These are phyloP conservation scores for Tetrax tetrax DNA, from an alignment of 2,113 vertebrate species.

Conservation along the genomic window DNA sequence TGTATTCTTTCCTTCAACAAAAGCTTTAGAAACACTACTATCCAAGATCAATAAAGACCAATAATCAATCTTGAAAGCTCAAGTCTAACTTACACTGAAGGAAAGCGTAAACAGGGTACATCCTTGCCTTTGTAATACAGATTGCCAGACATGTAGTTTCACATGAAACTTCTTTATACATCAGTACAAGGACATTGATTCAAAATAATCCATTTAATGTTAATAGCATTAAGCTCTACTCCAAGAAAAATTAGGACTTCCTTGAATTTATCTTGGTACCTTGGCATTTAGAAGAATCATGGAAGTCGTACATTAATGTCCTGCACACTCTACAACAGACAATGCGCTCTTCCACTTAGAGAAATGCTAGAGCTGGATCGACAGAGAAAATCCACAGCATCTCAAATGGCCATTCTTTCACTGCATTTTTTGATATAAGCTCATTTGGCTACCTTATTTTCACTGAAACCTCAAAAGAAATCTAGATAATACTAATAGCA, in stretches of 20 bases:
- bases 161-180: neutral
- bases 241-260: neutral
- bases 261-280: neutral
- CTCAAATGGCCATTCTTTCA: neutral
- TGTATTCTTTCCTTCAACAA: slow-evolving; percentile 6
- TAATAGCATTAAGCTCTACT: neutral
- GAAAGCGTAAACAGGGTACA: neutral
- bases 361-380: neutral
- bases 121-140: neutral
- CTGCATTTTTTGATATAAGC: neutral
- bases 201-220: neutral
- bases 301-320: neutral
- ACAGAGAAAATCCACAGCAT: neutral
- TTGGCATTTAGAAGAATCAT: neutral
- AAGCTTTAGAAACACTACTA: neutral
- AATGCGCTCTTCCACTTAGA: neutral
- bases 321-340: neutral
- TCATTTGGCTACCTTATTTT: neutral
- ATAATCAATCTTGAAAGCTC: neutral
- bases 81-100: neutral
- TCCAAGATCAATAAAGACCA: neutral
- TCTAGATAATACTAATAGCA: neutral
- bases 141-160: neutral
- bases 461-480: neutral
- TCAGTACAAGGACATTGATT: neutral